Evolutionary conservation across 1,140 invertebrate species (phyloP).

Genomic region (Diachasma alloeum): DNA sequence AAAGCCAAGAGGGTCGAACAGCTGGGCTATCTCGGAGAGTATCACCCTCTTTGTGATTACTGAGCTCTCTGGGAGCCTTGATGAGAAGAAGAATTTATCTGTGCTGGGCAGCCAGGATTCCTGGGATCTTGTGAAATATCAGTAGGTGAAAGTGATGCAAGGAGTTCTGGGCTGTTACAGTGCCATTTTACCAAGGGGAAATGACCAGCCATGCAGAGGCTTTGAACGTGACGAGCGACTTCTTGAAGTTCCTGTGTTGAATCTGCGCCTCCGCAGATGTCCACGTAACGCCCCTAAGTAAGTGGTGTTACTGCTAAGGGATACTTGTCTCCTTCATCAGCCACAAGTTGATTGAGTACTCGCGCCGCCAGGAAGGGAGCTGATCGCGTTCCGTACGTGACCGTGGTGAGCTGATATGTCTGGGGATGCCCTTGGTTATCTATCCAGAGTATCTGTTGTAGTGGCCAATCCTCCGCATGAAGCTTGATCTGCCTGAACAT

Average conservation of each 20-base stretch:
- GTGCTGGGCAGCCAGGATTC: background rate
- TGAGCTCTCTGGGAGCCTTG: background rate
- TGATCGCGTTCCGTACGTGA: constrained; percentile 43
- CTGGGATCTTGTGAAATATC: too few species aligned
- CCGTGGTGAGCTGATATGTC: too few species aligned
- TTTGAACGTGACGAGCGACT: background rate
- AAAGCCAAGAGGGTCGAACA: constrained; percentile 30
- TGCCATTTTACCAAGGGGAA: constrained; percentile 23
- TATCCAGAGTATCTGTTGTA: background rate
- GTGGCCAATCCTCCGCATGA: constrained; percentile 25
- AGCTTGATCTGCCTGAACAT: constrained; percentile 45
- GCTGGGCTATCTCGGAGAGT: constrained; percentile 25
- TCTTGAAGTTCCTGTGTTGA: constrained; percentile 32
- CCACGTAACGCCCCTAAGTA: constrained; percentile 41
- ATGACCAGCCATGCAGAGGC: background rate
- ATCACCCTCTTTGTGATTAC: constrained; percentile 1
- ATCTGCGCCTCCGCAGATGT: constrained; percentile 39
- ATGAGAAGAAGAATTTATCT: constrained; percentile 20
- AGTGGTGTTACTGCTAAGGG: constrained; percentile 29
- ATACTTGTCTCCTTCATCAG: constrained; percentile 37
- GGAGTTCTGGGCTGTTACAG: background rate
- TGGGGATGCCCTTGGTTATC: constrained; percentile 38
- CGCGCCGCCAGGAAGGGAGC: constrained; percentile 49
- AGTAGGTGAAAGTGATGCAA: background rate
- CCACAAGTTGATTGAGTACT: constrained; percentile 41